Percentiles rank a stretch among this genome's conserved stretches.
These are phyloP conservation scores for Pseudocheirus occidentalis DNA, from an alignment of 2,797 vertebrate genomes.

Conservation along the genomic window DNA sequence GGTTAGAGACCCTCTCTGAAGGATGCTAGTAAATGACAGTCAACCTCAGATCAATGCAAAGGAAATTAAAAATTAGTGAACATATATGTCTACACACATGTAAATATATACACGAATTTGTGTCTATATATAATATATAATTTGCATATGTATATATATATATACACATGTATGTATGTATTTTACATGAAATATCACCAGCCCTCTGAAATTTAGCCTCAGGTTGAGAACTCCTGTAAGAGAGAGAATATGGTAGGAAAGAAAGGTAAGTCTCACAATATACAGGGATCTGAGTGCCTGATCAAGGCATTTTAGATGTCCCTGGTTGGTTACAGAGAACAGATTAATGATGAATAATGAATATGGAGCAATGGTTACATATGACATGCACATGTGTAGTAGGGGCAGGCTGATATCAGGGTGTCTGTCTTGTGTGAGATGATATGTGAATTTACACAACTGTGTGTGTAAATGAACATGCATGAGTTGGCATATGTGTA, in stretches of 20 bases:
- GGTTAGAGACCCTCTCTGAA: background rate
- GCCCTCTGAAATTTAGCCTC: background rate
- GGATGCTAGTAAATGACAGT: background rate
- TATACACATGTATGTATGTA: no score
- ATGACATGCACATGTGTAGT: accelerated
- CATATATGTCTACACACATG: no score
- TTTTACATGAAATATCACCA: background rate
- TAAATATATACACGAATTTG: no score
- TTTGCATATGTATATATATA: no score
- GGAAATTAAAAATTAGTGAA: no score
- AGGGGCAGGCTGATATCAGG: background rate
- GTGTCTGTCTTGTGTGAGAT: background rate
- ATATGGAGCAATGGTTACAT: background rate
- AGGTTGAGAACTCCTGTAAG: background rate
- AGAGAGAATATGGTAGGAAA: background rate
- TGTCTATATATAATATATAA: background rate
- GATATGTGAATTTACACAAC: no score
- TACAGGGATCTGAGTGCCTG: background rate
- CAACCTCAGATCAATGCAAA: no score
- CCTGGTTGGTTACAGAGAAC: background rate
- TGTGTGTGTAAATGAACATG: background rate
- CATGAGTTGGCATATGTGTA: background rate
- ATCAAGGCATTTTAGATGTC: background rate
- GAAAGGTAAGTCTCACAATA: background rate
- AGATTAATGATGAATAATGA: no score